Conservation (phyloP, 2,113 vertebrate genomes). For the Plectropomus leopardus region DNA sequence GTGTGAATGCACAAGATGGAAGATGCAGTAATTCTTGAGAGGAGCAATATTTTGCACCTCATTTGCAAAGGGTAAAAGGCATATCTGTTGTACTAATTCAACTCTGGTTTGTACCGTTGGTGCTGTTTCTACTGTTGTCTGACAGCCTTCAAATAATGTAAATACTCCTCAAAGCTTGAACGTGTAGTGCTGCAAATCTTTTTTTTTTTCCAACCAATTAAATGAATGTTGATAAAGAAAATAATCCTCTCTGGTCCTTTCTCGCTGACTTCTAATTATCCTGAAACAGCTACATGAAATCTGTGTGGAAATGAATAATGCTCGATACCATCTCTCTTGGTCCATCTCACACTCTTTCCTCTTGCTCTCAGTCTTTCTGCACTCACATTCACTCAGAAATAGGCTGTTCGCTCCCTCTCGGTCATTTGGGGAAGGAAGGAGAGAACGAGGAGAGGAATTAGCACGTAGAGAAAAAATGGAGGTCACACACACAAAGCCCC, state of each 20-base stretch:
- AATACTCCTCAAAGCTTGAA: slow-evolving; percentile 71
- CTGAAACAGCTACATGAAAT: slow-evolving; percentile 45
- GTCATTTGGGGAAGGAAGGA: neutral
- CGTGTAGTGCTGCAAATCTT: slow-evolving; percentile 65
- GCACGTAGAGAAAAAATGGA: neutral
- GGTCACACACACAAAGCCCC: slow-evolving; percentile 32
- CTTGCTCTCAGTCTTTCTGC: slow-evolving; percentile 1
- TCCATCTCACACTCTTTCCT: slow-evolving; percentile 15
- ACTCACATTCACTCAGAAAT: slow-evolving; percentile 36
- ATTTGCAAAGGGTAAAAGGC: slow-evolving; percentile 15
- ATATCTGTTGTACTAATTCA: slow-evolving; percentile 37
- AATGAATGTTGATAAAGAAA: slow-evolving; percentile 70
- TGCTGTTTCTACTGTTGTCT: slow-evolving; percentile 65
- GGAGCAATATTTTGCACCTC: slow-evolving; percentile 17
- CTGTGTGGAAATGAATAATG: slow-evolving; percentile 58
- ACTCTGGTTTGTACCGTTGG: slow-evolving; percentile 56
- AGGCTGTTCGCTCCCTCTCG: neutral
- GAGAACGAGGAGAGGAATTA: neutral
- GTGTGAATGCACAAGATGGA: slow-evolving; percentile 14
- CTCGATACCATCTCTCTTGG: slow-evolving; percentile 44
- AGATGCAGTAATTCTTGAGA: neutral
- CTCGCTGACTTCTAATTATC: slow-evolving; percentile 59
- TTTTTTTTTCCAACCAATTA: slow-evolving; percentile 74
- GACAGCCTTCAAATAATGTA: slow-evolving; percentile 71
- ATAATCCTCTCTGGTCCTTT: slow-evolving; percentile 54